Percentiles rank a stretch among this genome's conserved stretches.
Conservation (phyloP, 2,113 vertebrate genomes). For the Plestiodon gilberti region DNA sequence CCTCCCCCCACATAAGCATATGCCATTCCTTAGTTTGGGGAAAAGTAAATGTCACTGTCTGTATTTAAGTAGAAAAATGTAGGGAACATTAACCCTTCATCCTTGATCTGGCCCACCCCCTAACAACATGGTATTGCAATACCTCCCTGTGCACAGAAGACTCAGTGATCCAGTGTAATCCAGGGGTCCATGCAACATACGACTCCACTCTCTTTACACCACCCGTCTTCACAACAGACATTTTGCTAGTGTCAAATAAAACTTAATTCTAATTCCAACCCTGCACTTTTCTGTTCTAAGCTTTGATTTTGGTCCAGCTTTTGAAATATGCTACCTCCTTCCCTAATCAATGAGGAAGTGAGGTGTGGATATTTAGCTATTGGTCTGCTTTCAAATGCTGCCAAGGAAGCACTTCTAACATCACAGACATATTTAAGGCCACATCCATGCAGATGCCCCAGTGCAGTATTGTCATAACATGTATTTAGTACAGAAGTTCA, state of each 20-base stretch:
- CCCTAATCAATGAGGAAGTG: background rate
- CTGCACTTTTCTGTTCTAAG: background rate
- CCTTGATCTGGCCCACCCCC: background rate
- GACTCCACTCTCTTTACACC: background rate
- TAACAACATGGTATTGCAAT: background rate
- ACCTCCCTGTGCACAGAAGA: background rate
- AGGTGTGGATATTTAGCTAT: background rate
- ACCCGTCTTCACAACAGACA: background rate
- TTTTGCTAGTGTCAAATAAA: background rate
- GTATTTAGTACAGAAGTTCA: constrained; percentile 41
- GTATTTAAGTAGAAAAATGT: background rate
- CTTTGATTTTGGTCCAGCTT: background rate
- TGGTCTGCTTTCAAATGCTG: background rate
- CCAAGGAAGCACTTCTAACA: background rate
- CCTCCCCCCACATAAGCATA: background rate
- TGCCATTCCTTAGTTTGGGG: background rate
- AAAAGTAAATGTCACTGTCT: too few relatives aligned
- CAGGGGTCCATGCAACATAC: background rate
- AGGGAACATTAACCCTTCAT: background rate
- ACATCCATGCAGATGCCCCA: background rate
- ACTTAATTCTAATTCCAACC: background rate
- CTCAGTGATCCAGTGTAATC: background rate
- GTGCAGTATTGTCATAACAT: constrained; percentile 26
- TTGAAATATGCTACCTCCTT: background rate
- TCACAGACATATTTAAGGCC: background rate